These are phyloP conservation scores for Benitochromis conjunctus DNA, from an alignment of 2,113 vertebrate genomes.

Conservation along the genomic window DNA sequence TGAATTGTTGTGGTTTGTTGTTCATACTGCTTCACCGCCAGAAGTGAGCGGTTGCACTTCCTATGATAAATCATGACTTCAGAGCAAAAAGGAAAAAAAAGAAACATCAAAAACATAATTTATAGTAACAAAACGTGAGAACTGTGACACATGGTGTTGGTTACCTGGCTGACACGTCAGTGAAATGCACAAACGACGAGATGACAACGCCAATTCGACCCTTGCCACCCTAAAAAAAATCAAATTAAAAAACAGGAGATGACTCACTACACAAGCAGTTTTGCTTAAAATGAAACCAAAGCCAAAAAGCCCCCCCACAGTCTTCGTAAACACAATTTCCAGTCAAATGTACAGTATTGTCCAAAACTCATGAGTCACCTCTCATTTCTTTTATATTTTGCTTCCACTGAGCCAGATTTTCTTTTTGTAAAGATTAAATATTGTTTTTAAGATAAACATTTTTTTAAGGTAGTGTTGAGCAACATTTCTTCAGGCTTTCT, in stretches of 20 bases:
- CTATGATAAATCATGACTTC: neutral
- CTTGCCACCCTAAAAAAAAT: conserved; percentile 84
- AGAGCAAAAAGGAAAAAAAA: neutral
- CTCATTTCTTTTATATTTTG: neutral
- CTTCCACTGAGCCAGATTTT: neutral
- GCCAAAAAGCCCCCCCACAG: neutral
- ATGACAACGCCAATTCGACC: conserved; percentile 92
- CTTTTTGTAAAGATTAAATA: neutral
- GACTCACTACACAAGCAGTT: conserved; percentile 2
- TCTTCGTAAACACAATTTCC: neutral
- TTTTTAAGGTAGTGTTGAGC: neutral
- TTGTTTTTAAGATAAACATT: neutral
- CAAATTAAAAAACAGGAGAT: neutral
- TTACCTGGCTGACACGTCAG: conserved; percentile 92
- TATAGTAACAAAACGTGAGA: neutral
- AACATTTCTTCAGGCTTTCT: neutral
- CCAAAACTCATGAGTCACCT: neutral
- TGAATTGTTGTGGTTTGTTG: neutral
- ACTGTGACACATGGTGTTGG: neutral
- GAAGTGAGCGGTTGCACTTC: neutral
- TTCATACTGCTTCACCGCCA: neutral
- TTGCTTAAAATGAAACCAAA: neutral
- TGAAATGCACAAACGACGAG: conserved; percentile 94
- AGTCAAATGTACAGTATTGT: neutral
- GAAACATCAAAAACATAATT: neutral